These are phyloP conservation scores for Donacobius atricapilla DNA, from an alignment of 2,113 vertebrate genomes.

Conservation along the genomic window DNA sequence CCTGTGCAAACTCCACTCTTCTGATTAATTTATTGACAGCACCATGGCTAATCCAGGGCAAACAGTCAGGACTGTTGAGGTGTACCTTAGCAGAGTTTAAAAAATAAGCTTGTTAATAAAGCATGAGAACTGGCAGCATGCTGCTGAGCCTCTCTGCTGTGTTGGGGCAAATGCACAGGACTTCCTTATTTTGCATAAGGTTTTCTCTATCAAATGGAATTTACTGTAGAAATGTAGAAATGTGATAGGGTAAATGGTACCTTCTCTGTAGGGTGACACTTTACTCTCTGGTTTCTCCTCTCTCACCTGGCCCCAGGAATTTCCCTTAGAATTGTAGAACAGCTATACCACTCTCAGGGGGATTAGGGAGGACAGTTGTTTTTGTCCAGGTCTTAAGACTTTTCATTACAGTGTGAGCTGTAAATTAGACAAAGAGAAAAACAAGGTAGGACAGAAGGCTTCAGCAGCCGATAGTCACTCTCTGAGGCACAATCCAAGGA, in stretches of 20 bases:
- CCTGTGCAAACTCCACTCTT: neutral
- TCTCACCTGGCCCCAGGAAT: neutral
- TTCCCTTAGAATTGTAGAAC: neutral
- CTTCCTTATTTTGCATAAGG: neutral
- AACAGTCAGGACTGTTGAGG: neutral
- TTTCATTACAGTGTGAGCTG: neutral
- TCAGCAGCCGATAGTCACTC: too few species aligned
- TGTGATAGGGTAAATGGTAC: neutral
- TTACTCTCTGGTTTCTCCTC: neutral
- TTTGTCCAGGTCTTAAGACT: neutral
- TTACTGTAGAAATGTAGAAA: neutral
- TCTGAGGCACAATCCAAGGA: fast-evolving
- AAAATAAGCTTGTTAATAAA: neutral
- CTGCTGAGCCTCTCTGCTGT: neutral
- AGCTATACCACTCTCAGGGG: neutral
- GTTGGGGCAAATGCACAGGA: neutral
- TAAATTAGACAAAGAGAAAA: neutral
- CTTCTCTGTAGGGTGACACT: neutral
- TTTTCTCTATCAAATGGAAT: neutral
- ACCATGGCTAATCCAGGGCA: neutral
- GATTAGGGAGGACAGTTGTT: neutral
- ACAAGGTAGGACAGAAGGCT: neutral
- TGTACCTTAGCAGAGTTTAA: neutral
- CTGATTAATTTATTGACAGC: neutral
- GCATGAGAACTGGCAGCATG: neutral